These are phyloP conservation scores for Solea solea DNA, from an alignment of 2,113 vertebrate species.

Conservation along the genomic window DNA sequence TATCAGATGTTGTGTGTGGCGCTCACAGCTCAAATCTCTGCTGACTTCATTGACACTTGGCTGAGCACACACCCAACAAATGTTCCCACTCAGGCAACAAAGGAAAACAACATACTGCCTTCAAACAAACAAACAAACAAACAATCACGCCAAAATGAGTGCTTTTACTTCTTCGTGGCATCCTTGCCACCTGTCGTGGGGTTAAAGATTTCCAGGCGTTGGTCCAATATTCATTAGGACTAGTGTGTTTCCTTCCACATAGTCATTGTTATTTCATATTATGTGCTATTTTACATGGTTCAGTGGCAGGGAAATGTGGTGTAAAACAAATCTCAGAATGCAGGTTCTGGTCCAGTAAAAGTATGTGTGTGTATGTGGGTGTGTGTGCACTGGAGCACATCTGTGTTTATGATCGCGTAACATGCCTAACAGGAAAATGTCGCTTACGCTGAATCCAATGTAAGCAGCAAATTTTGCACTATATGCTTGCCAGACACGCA, in stretches of 20 bases:
- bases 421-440: conserved; percentile 29
- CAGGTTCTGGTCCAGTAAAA: conserved; percentile 28
- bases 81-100: not conserved
- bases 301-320: conserved; percentile 9
- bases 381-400: conserved; percentile 5
- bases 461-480: conserved; percentile 39
- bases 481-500: conserved; percentile 10
- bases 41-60: not conserved
- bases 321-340: conserved; percentile 36
- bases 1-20: conserved; percentile 6
- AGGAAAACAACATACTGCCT: not conserved
- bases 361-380: not conserved
- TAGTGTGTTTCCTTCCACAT: not conserved
- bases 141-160: not conserved
- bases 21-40: not conserved
- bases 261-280: not conserved
- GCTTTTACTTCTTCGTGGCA: not conserved
- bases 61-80: not conserved
- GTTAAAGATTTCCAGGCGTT: not conserved
- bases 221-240: not conserved
- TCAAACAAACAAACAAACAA: not conserved
- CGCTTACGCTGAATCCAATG: conserved; percentile 29
- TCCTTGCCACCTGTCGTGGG: not conserved
- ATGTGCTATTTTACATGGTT: conserved; percentile 23
- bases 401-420: conserved; percentile 45